phyloP scores from a whole-genome alignment of 2,113 vertebrate genomes.

The Solea solea region DNA sequence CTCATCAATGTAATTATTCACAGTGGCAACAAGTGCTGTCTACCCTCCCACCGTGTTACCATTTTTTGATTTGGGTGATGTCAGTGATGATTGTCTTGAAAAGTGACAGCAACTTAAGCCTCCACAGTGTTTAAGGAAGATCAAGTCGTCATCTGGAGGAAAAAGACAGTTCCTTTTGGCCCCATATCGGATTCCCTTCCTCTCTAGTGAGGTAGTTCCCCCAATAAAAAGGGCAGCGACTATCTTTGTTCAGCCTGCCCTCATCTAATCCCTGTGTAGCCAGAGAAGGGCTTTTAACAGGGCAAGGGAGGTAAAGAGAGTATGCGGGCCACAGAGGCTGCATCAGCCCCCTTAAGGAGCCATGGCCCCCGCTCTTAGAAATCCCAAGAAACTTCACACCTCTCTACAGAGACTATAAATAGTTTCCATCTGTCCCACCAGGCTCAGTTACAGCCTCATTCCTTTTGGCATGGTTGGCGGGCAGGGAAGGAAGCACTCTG shows the following conservation, averaged over 20 bases:
- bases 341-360: constrained; percentile 81
- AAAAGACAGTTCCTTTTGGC: constrained; percentile 25
- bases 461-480: constrained; percentile 71
- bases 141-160: constrained; percentile 23
- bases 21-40: neutral
- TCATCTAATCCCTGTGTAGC: constrained; percentile 64
- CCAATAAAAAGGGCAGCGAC: constrained; percentile 54
- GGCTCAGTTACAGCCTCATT: constrained; percentile 82
- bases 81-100: constrained; percentile 8
- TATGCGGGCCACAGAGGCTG: constrained; percentile 49
- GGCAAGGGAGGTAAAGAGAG: constrained; percentile 38
- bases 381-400: constrained; percentile 86
- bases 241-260: constrained; percentile 76
- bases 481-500: constrained; percentile 61
- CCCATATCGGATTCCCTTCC: constrained; percentile 31
- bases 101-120: neutral
- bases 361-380: constrained; percentile 70
- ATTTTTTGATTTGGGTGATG: constrained; percentile 24
- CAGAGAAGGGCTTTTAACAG: constrained; percentile 56
- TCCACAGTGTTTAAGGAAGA: constrained; percentile 32
- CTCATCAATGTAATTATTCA: too few species aligned
- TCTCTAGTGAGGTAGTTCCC: constrained; percentile 56
- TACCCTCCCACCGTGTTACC: neutral
- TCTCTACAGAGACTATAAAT: constrained; percentile 79
- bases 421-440: constrained; percentile 81